Conservation (phyloP, 2,113 vertebrate genomes). For the Hippocampus zosterae region DNA sequence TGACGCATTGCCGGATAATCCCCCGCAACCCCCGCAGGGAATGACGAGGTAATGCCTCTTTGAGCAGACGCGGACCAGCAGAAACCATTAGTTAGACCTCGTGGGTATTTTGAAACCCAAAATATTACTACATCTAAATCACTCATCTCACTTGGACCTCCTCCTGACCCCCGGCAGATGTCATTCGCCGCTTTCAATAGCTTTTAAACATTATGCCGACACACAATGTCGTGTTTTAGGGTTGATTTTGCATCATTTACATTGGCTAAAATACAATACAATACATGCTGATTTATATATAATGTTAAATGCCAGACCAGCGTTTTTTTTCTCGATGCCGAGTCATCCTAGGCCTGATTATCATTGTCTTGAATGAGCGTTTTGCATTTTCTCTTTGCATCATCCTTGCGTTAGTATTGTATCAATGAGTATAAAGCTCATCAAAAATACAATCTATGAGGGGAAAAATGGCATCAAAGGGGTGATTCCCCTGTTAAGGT, state of each 20-base stretch:
- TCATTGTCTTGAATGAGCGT: constrained; percentile 60
- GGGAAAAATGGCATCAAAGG: constrained; percentile 57
- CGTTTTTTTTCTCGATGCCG: constrained; percentile 14
- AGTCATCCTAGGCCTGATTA: constrained; percentile 28
- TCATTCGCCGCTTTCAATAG: not conserved
- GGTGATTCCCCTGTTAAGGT: constrained; percentile 41
- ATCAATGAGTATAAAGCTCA: constrained; percentile 62
- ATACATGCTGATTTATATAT: too few relatives aligned
- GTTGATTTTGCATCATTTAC: not conserved
- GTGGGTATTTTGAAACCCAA: constrained; percentile 11
- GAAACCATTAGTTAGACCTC: constrained; percentile 25
- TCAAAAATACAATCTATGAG: constrained; percentile 50
- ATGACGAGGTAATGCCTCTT: constrained; percentile 40
- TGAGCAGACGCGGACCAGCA: constrained; percentile 39
- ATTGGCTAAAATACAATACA: not conserved
- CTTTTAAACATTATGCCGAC: not conserved
- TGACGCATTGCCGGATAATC: constrained; percentile 36
- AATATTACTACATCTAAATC: constrained; percentile 36
- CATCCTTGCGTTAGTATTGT: constrained; percentile 59
- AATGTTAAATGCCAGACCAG: constrained; percentile 8
- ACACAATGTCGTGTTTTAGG: not conserved
- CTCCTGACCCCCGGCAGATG: constrained; percentile 3
- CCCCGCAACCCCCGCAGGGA: constrained; percentile 7
- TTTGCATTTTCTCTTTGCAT: constrained; percentile 51
- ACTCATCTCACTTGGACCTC: constrained; percentile 3